Base-by-base conservation (phyloP, 2,797 vertebrate genomes). In the Spondyliosoma cantharus region DNA sequence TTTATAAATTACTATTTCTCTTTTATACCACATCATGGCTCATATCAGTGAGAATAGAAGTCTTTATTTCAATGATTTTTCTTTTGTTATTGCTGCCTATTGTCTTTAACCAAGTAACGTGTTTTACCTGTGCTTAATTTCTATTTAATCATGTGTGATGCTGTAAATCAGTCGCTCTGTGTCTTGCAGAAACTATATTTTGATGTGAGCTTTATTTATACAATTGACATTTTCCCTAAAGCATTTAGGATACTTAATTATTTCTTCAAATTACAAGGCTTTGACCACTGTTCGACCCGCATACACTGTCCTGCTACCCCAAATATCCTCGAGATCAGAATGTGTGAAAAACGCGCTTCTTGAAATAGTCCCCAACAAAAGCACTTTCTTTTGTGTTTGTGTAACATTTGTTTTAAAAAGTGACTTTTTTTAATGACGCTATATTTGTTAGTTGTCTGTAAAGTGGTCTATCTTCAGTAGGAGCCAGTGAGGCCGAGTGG, bases 401-500 rank as follows among this genome's bases (percentile, higher is more conserved):
- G 37, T 37, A 37, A 37, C 37, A 37, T 56, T 37, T 48, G 60
- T 45, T 46, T 62, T 6, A 63, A 19, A 19, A 60, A 17, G 27
- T 13, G 5, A 22, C 7, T 56, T 29, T 32, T 62, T 46, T 4
- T 11, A 46, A 5, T 42, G 0, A 53, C n/a, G 24, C 15, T 46
- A 62, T 75, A 69, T 75, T 32, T 74, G 2, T 57, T 13, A 69
- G 32, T 13, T 0, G 25, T 56, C 52, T 62, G 19, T 20, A 46
- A n/a, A 19, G 37, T 42, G 27, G 17, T 22, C 11, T 15, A 2
- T 46, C 2, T 22, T 50, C 50, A 61, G 12, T 11, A 13, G 27
- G 17, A 67, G 20, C 11, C 62, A 14, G 12, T 27, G 49, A 45
- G 13, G 56, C 69, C 32, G 19, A 57, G 42, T 37, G 12, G 3